Evolutionary conservation across 2,888 invertebrate species (phyloP), one percentile per base, ranked within the genome.

Genomic region (Tinea trinotella): DNA sequence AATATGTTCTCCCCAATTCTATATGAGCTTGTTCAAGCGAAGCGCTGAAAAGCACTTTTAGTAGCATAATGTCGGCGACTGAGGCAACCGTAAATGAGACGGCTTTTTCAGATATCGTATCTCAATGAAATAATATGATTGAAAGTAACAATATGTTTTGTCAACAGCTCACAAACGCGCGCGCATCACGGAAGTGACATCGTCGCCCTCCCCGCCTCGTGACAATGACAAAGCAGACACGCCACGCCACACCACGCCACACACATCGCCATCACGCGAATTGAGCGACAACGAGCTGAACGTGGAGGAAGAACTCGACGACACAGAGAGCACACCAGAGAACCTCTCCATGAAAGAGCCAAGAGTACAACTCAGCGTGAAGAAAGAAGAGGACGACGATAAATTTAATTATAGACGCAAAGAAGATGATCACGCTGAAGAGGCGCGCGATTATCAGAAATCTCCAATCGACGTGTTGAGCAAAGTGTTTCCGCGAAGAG

Each of bases 401-500:
- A 40, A 7, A 7, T 40, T 13, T 13, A 12, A 13, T n/a, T 13
- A 2, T 2, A 12, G 40, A 13, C 40, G 40, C 12, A 75, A 70
- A 63, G 58, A 48, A 61, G 68, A 59, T 19, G 76, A 66, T 56
- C 62, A 66, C 0, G 62, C 62, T 1, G 40, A 40, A 3, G 40
- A 40, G 40, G 13, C 5, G 2, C 2, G 12, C 2, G 30, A 30
- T 7, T 30, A 70, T 58, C 79, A 83, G 56, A 87, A 94, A 54
- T 94, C 94, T 0, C 95, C 97, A 0, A 90, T 97, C 1, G 97
- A 97, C 70, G 94, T 96, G 0, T 87, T 98, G 7, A 89, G 94
- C 62, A 90, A 96, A 62, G 95, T 97, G 0, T 98, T 98, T 70
- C 97, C 97, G 0, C 91, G 93, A 62, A 90, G 95, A 63, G 91